Conservation (phyloP, 2,113 vertebrate genomes). For the Podocnemis expansa region DNA sequence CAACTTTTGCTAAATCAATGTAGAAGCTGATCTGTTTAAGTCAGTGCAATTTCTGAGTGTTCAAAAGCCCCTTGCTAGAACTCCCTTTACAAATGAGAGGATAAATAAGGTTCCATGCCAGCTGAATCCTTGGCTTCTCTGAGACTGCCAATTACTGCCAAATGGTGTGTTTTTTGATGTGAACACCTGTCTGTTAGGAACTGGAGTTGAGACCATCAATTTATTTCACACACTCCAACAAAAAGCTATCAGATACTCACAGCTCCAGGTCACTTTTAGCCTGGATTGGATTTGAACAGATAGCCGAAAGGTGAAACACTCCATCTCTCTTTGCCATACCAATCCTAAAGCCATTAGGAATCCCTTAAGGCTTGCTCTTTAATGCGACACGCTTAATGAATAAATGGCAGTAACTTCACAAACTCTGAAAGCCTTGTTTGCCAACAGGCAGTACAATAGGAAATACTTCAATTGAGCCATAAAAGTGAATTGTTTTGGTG, state of each 20-base stretch:
- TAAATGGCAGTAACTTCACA: background rate
- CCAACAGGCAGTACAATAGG: background rate
- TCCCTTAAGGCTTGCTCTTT: background rate
- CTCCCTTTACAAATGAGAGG: background rate
- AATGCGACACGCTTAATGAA: background rate
- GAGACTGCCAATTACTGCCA: background rate
- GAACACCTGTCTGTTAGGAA: background rate
- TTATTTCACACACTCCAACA: background rate
- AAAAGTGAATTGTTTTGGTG: background rate
- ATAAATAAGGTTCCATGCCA: background rate
- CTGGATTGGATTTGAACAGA: background rate
- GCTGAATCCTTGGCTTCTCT: background rate
- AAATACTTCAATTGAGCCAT: background rate
- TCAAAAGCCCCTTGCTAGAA: background rate
- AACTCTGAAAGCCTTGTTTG: background rate
- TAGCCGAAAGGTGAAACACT: background rate
- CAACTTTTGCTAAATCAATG: background rate
- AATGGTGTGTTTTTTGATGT: background rate
- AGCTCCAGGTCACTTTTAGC: rapidly evolving
- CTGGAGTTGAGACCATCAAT: background rate
- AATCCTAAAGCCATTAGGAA: background rate
- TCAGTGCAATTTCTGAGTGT: background rate
- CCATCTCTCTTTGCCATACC: background rate
- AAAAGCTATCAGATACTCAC: background rate
- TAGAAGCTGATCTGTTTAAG: background rate